Percentiles rank a stretch among this genome's conserved stretches.
phyloP scores from a whole-genome alignment of 2,113 vertebrate genomes.

The Clinocottus analis region DNA sequence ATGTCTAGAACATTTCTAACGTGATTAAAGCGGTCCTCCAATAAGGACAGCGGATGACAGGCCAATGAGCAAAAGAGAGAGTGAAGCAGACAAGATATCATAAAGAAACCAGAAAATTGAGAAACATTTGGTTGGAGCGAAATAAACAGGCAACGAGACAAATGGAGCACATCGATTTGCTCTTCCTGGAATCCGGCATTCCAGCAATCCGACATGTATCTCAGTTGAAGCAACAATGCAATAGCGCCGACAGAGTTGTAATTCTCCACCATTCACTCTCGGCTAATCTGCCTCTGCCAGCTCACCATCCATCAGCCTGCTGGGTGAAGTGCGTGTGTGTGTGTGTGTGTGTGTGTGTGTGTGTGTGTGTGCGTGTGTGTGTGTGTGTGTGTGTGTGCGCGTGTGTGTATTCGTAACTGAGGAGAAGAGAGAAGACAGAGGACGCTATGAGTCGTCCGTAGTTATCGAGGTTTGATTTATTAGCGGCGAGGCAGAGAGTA shows the following conservation, averaged over 20 bases:
- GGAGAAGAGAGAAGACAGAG: constrained; percentile 5
- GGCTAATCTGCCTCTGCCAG: constrained; percentile 71
- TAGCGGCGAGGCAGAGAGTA: constrained; percentile 1
- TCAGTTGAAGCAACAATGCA: constrained; percentile 66
- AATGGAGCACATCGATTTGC: constrained; percentile 62
- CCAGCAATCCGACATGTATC: constrained; percentile 60
- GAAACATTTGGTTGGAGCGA: constrained; percentile 23
- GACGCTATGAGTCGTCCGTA: constrained; percentile 1
- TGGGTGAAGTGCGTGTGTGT: not conserved
- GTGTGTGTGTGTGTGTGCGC: not conserved
- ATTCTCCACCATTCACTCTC: constrained; percentile 67
- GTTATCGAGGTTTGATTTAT: constrained; percentile 45
- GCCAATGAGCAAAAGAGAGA: not conserved
- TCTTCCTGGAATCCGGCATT: constrained; percentile 32
- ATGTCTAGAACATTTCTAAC: constrained; percentile 10
- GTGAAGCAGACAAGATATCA: constrained; percentile 4
- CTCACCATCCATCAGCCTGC: constrained; percentile 65
- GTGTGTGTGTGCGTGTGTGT: constrained; percentile 4
- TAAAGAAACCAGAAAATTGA: constrained; percentile 18
- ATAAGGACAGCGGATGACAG: constrained; percentile 1
- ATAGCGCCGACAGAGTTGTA: constrained; percentile 58
- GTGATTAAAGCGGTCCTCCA: constrained; percentile 19
- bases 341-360: constrained; percentile 12
- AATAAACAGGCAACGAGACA: constrained; percentile 53
- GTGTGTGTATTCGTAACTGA: not conserved